Conservation (phyloP, 1,140 invertebrate genomes). For the Colletes gigas region DNA sequence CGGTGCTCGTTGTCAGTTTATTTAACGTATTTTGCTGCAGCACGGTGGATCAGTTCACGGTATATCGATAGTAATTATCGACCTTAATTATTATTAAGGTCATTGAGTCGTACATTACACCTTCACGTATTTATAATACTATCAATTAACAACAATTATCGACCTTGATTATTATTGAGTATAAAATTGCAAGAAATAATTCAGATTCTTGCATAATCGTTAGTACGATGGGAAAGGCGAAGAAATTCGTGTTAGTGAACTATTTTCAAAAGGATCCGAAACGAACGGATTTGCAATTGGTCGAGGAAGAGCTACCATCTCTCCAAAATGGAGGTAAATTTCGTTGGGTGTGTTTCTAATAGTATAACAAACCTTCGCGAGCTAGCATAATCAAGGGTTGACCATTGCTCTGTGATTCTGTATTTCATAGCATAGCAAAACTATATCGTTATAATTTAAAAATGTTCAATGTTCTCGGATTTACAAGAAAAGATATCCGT, state of each 20-base stretch:
- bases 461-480: too few relatives aligned
- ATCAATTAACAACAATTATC: neutral
- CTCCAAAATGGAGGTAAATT: constrained; percentile 84
- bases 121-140: neutral
- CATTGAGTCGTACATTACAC: neutral
- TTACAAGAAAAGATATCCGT: too few relatives aligned
- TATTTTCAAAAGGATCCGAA: constrained; percentile 86
- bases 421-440: too few relatives aligned
- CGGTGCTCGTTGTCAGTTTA: neutral
- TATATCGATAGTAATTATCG: neutral
- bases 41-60: too few relatives aligned
- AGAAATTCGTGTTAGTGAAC: constrained; percentile 83
- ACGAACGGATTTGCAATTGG: constrained; percentile 83
- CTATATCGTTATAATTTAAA: too few relatives aligned
- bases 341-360: neutral
- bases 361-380: neutral
- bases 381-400: too few relatives aligned
- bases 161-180: neutral
- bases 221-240: constrained; percentile 80
- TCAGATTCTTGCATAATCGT: neutral
- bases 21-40: too few relatives aligned
- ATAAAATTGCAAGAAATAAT: neutral
- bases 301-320: constrained; percentile 84
- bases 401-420: too few relatives aligned
- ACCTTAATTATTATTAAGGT: too few relatives aligned